Percentiles rank a stretch among this genome's conserved stretches.
phyloP scores from a whole-genome alignment of 2,797 vertebrate species.

The Xiphorhynchus erythropygius region DNA sequence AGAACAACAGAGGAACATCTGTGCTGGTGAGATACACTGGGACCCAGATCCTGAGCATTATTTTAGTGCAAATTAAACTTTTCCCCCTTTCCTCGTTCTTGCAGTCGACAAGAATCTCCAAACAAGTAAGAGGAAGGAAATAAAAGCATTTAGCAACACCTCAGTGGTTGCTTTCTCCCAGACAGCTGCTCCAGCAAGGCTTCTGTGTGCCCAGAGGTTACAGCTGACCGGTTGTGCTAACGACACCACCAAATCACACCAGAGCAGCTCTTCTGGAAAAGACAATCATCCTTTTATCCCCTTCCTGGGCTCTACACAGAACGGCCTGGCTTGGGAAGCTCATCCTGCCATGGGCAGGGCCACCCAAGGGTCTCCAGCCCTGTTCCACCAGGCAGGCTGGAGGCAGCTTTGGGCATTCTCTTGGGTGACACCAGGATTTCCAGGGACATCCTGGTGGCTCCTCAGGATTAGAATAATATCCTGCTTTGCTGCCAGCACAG shows the following conservation, averaged over 20 bases:
- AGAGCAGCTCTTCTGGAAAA: background rate
- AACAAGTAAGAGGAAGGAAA: background rate
- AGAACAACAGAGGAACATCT: constrained; percentile 20
- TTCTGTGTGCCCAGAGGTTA: constrained; percentile 15
- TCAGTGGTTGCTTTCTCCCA: background rate
- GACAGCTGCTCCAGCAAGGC: background rate
- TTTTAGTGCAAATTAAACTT: background rate
- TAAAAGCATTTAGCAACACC: background rate
- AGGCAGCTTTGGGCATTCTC: background rate
- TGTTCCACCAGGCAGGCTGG: background rate
- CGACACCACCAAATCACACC: background rate
- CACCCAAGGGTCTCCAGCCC: background rate
- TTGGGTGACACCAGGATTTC: background rate
- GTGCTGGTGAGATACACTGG: background rate
- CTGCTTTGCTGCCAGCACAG: background rate
- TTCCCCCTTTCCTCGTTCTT: background rate
- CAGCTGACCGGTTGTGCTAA: background rate
- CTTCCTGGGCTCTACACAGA: background rate
- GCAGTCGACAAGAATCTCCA: constrained; percentile 11
- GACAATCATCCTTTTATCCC: background rate
- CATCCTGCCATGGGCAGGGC: background rate
- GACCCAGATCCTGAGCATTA: background rate
- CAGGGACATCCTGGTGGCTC: background rate
- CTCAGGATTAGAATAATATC: background rate
- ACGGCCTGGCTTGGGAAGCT: background rate